These are phyloP conservation scores for Okamejei kenojei DNA, from an alignment of 2,797 vertebrate genomes.

Conservation along the genomic window DNA sequence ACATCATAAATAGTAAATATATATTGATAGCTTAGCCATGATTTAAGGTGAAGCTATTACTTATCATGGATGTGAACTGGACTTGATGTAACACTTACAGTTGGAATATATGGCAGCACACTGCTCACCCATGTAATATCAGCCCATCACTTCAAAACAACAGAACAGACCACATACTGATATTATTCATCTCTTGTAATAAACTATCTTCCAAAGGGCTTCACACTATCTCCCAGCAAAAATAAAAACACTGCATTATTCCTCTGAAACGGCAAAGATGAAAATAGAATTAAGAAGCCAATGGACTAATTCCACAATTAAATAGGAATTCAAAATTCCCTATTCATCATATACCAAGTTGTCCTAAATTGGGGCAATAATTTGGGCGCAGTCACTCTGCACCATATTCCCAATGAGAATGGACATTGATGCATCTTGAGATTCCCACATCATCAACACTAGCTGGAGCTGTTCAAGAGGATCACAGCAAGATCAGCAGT, in stretches of 20 bases:
- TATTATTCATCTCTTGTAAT: background rate
- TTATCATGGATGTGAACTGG: background rate
- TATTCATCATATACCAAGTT: background rate
- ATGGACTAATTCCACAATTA: background rate
- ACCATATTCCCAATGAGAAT: background rate
- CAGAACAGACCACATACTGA: background rate
- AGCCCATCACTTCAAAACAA: background rate
- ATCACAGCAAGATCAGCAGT: background rate
- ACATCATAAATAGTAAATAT: background rate
- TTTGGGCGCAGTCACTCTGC: background rate
- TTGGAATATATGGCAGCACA: background rate
- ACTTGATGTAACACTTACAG: background rate
- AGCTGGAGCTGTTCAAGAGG: background rate
- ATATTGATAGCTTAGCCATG: background rate
- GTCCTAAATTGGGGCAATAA: too few relatives aligned
- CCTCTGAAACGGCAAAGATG: background rate
- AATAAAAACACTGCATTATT: slow-evolving; percentile 1
- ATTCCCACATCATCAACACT: background rate
- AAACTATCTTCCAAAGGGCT: background rate
- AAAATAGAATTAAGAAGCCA: background rate
- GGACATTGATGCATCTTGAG: background rate
- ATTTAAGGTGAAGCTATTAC: too few relatives aligned
- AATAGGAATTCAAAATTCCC: background rate
- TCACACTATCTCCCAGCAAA: background rate
- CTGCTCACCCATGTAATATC: background rate